phyloP scores from a whole-genome alignment of 2,797 vertebrate species.

The Caiman crocodilus region DNA sequence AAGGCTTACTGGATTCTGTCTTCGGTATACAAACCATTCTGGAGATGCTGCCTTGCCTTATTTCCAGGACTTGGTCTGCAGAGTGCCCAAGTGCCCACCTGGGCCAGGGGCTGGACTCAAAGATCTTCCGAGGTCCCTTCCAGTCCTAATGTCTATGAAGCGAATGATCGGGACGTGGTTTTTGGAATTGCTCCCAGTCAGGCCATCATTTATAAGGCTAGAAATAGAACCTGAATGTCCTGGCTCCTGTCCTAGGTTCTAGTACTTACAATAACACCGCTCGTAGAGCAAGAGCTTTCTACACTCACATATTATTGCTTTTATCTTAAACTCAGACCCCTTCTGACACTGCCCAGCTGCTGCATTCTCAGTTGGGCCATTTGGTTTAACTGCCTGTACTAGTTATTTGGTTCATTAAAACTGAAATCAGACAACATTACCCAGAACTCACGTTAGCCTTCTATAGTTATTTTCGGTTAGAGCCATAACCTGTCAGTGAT shows the following conservation, averaged over 20 bases:
- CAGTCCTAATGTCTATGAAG: too few species aligned
- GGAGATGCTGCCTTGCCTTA: too few species aligned
- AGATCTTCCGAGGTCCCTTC: too few species aligned
- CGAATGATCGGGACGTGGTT: too few species aligned
- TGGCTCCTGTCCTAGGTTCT: background rate
- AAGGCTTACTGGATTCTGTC: too few species aligned
- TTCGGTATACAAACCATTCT: too few species aligned
- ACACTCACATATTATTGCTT: slow-evolving; percentile 29
- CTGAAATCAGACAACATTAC: slow-evolving; percentile 66
- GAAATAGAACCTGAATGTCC: background rate
- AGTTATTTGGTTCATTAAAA: slow-evolving; percentile 68
- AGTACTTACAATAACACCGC: background rate
- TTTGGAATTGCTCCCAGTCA: background rate
- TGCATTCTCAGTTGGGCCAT: slow-evolving; percentile 21
- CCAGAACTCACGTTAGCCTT: slow-evolving; percentile 61
- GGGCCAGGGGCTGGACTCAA: too few species aligned
- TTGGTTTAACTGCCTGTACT: slow-evolving; percentile 58
- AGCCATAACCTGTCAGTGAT: background rate
- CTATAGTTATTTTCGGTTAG: slow-evolving; percentile 6
- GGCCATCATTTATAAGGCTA: background rate
- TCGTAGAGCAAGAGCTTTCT: slow-evolving; percentile 26
- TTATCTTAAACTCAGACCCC: slow-evolving; percentile 18
- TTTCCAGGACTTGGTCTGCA: too few species aligned
- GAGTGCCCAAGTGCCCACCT: too few species aligned
- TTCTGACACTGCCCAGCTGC: slow-evolving; percentile 1